These are phyloP conservation scores for Linepithema humile DNA, from an alignment of 1,140 invertebrate species.

Conservation along the genomic window DNA sequence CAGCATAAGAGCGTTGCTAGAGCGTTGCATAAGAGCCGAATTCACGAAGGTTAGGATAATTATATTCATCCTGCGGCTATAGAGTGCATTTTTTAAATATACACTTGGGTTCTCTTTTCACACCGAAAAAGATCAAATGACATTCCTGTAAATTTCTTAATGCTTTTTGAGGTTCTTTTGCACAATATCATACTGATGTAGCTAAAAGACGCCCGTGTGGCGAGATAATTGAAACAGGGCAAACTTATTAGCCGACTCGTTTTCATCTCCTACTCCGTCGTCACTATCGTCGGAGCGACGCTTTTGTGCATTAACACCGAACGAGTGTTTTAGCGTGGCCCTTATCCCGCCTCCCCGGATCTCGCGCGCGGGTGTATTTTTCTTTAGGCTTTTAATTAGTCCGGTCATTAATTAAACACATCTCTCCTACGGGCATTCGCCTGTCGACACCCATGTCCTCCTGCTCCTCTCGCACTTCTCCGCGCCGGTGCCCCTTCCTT, in stretches of 20 bases:
- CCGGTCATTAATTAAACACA: conserved; percentile 75
- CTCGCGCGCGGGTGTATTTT: conserved; percentile 64
- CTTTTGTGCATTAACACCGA: conserved; percentile 66
- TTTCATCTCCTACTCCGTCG: conserved; percentile 18
- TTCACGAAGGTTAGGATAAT: too few relatives aligned
- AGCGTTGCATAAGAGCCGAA: too few relatives aligned
- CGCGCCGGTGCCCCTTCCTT: background rate
- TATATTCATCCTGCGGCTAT: too few relatives aligned
- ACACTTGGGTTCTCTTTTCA: too few relatives aligned
- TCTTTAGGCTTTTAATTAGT: conserved; percentile 75
- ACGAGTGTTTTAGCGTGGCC: conserved; percentile 60
- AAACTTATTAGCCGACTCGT: conserved; percentile 57
- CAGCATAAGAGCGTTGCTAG: too few relatives aligned
- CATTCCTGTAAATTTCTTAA: too few relatives aligned
- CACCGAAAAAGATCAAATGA: too few relatives aligned
- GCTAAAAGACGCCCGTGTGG: background rate
- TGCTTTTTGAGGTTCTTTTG: background rate
- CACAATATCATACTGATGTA: background rate
- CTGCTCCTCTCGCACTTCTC: background rate
- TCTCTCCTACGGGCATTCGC: conserved; percentile 53
- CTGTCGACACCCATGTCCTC: conserved; percentile 16
- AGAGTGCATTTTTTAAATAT: too few relatives aligned
- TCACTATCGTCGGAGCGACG: conserved; percentile 4
- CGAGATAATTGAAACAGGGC: background rate
- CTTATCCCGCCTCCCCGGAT: conserved; percentile 29